Evolutionary conservation across 2,888 invertebrate species (phyloP), one percentile per base, ranked within the genome.

Genomic region (Drepana falcataria): DNA sequence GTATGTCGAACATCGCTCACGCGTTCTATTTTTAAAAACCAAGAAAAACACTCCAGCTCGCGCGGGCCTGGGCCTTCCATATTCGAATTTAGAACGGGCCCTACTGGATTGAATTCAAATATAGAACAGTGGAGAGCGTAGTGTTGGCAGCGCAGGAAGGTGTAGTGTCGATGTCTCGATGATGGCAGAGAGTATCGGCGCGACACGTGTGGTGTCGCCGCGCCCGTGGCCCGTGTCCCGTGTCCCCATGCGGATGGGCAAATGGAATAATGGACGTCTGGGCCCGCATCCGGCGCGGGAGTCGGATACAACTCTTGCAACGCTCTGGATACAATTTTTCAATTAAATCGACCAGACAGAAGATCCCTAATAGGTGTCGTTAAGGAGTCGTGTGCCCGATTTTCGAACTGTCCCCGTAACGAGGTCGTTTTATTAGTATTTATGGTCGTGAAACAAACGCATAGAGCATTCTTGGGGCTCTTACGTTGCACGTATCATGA

Each of bases 281-380:
- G 83, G 89, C 91, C 91, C 90, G 91, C 91, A 90, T 91, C 91
- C 91, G 90, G 82, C 86, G 83, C 85, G 80, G 78, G 79, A 84
- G 77, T 86, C 87, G 87, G 88, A 87, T 87, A 85, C 89, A 81
- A 86, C 88, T 87, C 89, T 85, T 85, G 88, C 87, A 87, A 76
- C 83, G 85, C 83, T 81, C 85, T 85, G 83, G 85, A 87, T 89
- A 91, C 90, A 91, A 91, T 91, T 91, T 91, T 91, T 90, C 91
- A 90, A 91, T 91, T 91, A 90, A 87, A 88, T 81, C 83, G 81
- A 84, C 87, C 88, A 88, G 90, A 90, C 90, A 86, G 81, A 88
- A 87, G 87, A 88, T 87, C 87, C 87, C 85, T 90, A 91, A 90
- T 91, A 89, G 90, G 90, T 90, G 89, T 88, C 87, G 89, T 90